Conservation (phyloP, 2,888 invertebrate genomes). For the Hanleya hanleyi region DNA sequence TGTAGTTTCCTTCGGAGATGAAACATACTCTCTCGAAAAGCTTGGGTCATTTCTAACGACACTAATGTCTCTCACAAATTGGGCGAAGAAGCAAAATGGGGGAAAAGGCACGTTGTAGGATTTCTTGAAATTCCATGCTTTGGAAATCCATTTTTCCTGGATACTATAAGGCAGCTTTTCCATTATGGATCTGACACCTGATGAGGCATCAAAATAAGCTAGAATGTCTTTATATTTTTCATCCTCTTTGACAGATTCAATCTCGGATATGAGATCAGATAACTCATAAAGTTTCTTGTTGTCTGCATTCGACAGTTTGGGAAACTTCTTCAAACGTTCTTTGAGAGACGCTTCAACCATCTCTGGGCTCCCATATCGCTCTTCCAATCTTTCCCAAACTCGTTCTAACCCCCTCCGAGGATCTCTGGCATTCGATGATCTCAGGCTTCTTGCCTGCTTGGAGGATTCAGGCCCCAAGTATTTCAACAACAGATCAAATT, state of each 20-base stretch:
- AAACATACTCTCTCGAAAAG: too few relatives aligned
- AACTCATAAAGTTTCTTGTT: constrained; percentile 28
- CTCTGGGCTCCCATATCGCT: constrained; percentile 27
- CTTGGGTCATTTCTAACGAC: constrained; percentile 34
- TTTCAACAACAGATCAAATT: constrained; percentile 24
- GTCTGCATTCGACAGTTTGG: constrained; percentile 20
- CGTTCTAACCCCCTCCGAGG: constrained; percentile 14
- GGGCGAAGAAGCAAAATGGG: constrained; percentile 34
- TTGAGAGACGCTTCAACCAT: constrained; percentile 20
- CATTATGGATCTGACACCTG: constrained; percentile 25
- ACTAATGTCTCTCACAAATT: constrained; percentile 33
- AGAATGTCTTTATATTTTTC: constrained; percentile 19
- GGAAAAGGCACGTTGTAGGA: constrained; percentile 14
- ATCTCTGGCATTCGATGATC: constrained; percentile 15
- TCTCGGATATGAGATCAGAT: constrained; percentile 32
- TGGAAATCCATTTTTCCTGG: constrained; percentile 37
- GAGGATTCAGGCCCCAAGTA: constrained; percentile 24
- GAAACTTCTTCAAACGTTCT: constrained; percentile 20
- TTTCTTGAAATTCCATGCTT: too few relatives aligned
- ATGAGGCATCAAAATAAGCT: constrained; percentile 26
- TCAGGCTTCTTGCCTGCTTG: constrained; percentile 14
- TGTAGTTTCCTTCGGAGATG: too few relatives aligned
- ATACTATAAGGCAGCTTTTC: constrained; percentile 23
- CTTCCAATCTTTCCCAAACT: constrained; percentile 30
- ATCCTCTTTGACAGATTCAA: constrained; percentile 32